Base-by-base conservation (phyloP, 1,140 invertebrate genomes). In the Formica selysi region DNA sequence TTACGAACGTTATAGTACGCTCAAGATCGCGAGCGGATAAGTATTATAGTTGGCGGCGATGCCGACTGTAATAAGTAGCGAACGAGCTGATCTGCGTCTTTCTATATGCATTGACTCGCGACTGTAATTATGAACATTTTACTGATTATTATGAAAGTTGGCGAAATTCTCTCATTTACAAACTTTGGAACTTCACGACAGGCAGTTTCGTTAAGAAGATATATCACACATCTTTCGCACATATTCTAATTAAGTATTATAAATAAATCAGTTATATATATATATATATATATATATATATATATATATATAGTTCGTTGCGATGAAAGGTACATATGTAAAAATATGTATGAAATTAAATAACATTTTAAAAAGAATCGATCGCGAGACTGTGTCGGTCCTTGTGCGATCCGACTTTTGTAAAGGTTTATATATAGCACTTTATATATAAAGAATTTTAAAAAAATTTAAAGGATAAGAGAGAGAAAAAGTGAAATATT, bases 101-200 rank as follows among this genome's bases (percentile, higher is more conserved):
- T 83, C 68, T 73, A 62, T 61, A 73, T 83, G 68, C 79, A 61
- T 11, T 54, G 44, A 38, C 32, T 73, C 51, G 41, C 67, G 79
- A 41, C 51, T 38, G 38, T 81, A 73, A 81, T 81, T 81, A 81
- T 61, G 54, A 44, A 81, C 67, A 54, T 83, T 74, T 83, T 83
- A 74, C 54, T 54, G 79, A 54, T 83, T 83, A 83, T 83, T 83
- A 81, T 67, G 73, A 83, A 83, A 74, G 51, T 83, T 74, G 67
- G 79, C 79, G 68, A 83, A 83, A 74, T 83, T 83, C 79, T 83
- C 79, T 83, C 79, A 83, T 83, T 83, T 74, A 61, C 54, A 11
- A 83, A 83, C 68, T 83, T 83, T n/a, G 68, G 2, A 83, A 74
- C 54, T 83, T 74, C 13, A 57, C 79, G 68, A 74, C 65, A 48